Conservation (phyloP, 2,113 vertebrate genomes). For the Urocitellus parryii region DNA sequence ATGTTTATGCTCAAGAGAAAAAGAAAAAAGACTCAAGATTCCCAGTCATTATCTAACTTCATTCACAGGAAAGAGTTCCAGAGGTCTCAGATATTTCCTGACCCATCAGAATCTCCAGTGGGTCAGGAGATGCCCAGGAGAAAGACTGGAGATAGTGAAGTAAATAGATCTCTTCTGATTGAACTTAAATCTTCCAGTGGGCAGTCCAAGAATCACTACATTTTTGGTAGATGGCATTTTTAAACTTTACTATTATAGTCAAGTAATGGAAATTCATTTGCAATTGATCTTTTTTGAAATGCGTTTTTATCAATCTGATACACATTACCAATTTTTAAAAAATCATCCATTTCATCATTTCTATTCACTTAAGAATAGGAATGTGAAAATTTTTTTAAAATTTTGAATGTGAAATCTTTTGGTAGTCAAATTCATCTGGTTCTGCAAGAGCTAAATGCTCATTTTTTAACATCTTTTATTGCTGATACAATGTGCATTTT, state of each 20-base stretch:
- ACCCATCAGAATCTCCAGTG: not conserved
- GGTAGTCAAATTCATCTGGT: not conserved
- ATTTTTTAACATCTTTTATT: not conserved
- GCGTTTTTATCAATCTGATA: not conserved
- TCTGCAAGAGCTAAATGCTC: not conserved
- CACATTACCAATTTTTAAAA: not conserved
- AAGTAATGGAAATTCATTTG: not conserved
- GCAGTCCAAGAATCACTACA: not conserved
- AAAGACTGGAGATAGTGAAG: not conserved
- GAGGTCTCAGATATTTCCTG: not conserved
- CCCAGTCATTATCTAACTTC: not conserved
- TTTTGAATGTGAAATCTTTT: not conserved
- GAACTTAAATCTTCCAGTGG: not conserved
- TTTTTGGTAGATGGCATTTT: not conserved
- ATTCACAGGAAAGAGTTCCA: not conserved
- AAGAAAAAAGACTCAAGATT: not conserved
- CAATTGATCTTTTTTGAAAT: constrained; percentile 3
- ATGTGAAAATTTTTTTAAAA: not conserved
- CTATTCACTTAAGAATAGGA: not conserved
- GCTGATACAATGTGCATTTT: not conserved
- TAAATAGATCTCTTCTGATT: not conserved
- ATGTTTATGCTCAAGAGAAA: not conserved
- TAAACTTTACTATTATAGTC: not conserved
- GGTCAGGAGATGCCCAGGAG: not conserved
- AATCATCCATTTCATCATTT: not conserved